Evolutionary conservation across 23 tunicate species (phyloP), one percentile per base, ranked within the genome.

Genomic region (Aplidium turbinatum): DNA sequence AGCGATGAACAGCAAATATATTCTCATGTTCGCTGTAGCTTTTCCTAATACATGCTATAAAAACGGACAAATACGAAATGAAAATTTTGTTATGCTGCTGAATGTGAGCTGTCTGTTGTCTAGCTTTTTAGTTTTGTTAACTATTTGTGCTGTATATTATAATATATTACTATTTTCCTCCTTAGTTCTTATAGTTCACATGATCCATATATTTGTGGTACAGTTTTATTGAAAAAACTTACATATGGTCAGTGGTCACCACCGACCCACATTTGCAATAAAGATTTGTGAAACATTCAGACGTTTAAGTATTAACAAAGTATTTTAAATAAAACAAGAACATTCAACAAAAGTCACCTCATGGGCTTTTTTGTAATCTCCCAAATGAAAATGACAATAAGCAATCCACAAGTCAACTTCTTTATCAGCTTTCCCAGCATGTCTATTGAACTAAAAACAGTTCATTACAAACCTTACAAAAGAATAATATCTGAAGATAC

Each of bases 281-380:
- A n/a, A 26, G 68, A 62, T 26, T 62, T 35, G 68, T n/a, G 22
- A 62, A 62, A 62, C 68, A 62, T 38, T 38, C 36, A 25, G 68
- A 38, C 39, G 38, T 25, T 62, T 62, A 29, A 62, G 35, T 35
- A 38, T 62, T 62, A 62, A 54, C 50, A 42, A 42, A 16, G 16
- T n/a, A n/a, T 42, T 42, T 42, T 16, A 42, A 42, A 42, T 42
- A 42, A 42, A 11, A 42, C 11, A 42, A 42, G 11, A 42, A 16
- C 50, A 42, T 42, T 42, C 16, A 11, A 42, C 11, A 42, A 42
- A n/a, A n/a, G n/a, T 68, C 27, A 84, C 96, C 73, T 88, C 87
- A 66, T 73, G 78, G 0, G 89, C 73, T 54, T 83, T 83, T 69
- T 90, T 90, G 90, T 83, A 90, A 18, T 90, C 89, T 27, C 90